Evolutionary conservation across 2,888 invertebrate genomes (phyloP).

Genomic region (Nomada flava): DNA sequence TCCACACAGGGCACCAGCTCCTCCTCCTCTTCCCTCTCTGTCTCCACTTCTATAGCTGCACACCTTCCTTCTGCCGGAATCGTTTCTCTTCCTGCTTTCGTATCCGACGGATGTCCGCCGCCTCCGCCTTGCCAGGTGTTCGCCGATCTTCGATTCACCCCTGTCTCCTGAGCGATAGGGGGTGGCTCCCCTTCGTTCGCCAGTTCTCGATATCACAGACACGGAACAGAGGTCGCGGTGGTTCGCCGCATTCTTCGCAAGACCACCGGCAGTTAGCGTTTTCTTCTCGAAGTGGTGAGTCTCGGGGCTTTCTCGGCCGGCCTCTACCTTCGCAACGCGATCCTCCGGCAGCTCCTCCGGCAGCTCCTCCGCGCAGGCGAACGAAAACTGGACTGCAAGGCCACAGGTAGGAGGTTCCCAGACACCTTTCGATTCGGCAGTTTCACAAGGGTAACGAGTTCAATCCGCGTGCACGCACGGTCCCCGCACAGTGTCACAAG

Average conservation of each 20-base stretch:
- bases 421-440: not conserved
- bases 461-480: constrained; percentile 4
- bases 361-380: not conserved
- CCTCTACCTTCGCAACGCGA: too few relatives aligned
- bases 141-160: not conserved
- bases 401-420: not conserved
- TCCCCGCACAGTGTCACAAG: constrained; percentile 27
- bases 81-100: constrained; percentile 48
- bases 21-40: constrained; percentile 56
- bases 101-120: constrained; percentile 50
- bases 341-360: not conserved
- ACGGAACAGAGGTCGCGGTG: too few relatives aligned
- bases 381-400: too few relatives aligned
- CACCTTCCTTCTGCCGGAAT: constrained; percentile 37
- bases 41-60: constrained; percentile 52
- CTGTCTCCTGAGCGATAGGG: not conserved
- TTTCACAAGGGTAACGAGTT: not conserved
- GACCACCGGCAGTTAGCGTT: too few relatives aligned
- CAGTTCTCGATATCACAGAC: too few relatives aligned
- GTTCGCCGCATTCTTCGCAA: too few relatives aligned
- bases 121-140: not conserved
- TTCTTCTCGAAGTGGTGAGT: too few relatives aligned
- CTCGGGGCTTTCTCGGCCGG: too few relatives aligned
- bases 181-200: too few relatives aligned
- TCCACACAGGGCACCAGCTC: constrained; percentile 66